phyloP scores from a whole-genome alignment of 2,113 vertebrate species.

The Lophotis ruficrista region DNA sequence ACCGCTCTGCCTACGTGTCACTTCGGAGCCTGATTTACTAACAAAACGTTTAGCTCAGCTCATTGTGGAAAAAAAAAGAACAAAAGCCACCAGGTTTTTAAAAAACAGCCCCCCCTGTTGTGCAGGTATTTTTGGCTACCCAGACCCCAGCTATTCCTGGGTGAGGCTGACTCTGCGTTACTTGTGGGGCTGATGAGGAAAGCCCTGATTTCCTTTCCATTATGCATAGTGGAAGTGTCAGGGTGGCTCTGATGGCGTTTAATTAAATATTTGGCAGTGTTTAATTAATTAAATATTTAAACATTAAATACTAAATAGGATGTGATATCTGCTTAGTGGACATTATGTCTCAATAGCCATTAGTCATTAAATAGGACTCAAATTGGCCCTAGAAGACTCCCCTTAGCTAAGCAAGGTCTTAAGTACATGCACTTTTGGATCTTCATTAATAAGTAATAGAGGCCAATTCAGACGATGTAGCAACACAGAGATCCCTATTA shows the following conservation, averaged over 20 bases:
- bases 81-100: not conserved
- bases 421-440: conserved; percentile 68
- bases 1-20: not conserved
- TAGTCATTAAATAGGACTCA: conserved; percentile 70
- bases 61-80: not conserved
- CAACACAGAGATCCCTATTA: conserved; percentile 70
- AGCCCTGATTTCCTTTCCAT: conserved; percentile 56
- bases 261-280: conserved; percentile 81
- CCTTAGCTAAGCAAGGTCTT: conserved; percentile 63
- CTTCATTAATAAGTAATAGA: conserved; percentile 69
- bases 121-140: not conserved
- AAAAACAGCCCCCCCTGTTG: not conserved
- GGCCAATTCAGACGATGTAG: conserved; percentile 50
- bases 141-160: not conserved
- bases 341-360: conserved; percentile 75
- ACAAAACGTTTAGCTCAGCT: not conserved
- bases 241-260: conserved; percentile 73
- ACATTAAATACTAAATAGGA: conserved; percentile 77
- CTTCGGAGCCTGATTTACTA: conserved; percentile 34
- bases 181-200: not conserved
- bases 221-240: conserved; percentile 66
- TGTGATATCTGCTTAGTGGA: conserved; percentile 76
- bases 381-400: conserved; percentile 63
- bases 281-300: conserved; percentile 84
- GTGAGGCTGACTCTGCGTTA: not conserved